Evolutionary conservation across 2,797 vertebrate genomes (phyloP), one percentile per base, ranked within the genome.

Genomic region (Mus caroli): DNA sequence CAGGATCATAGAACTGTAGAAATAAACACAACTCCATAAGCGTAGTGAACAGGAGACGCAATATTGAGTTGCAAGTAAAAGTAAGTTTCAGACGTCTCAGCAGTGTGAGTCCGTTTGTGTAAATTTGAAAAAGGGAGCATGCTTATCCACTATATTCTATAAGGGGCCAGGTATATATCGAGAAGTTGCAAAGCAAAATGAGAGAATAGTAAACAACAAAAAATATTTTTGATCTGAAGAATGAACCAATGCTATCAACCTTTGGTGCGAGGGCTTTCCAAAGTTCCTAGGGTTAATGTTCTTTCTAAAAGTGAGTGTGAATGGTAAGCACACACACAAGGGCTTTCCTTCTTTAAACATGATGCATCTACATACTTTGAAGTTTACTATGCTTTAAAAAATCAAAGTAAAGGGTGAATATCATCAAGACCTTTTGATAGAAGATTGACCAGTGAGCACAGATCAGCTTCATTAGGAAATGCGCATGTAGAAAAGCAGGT

Each of bases 321-420:
- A 26, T 87, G 26, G 2, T 12, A 17, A 77, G 34, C 58, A 75
- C 17, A 26, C 15, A 15, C 76, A 4, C 26, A 1, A 3, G 4
- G 40, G 86, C 86, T 82, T 85, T 93, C 69, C 31, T 92, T 92
- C 77, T 71, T 90, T 52, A 90, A 76, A 28, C 3, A 13, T 19
- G 31, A 31, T 7, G 1, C 43, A 28, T 13, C 77, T 31, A 2
- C 46, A 20, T 14, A 5, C 10, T 83, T 78, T 75, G 46, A 52
- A 6, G 26, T 64, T 92, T 84, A 62, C 87, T 87, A 34, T 95
- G 10, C 40, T 64, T 76, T 82, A 20, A 62, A 79, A 58, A 56
- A 17, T 15, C 54, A 56, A 56, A 56, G 6, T 46, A 7, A 46
- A 46, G 46, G 46, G 46, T 46, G 46, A 6, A 46, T 46, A 46